Conservation (phyloP, 2,797 vertebrate species). For the Sebastes alutus region DNA sequence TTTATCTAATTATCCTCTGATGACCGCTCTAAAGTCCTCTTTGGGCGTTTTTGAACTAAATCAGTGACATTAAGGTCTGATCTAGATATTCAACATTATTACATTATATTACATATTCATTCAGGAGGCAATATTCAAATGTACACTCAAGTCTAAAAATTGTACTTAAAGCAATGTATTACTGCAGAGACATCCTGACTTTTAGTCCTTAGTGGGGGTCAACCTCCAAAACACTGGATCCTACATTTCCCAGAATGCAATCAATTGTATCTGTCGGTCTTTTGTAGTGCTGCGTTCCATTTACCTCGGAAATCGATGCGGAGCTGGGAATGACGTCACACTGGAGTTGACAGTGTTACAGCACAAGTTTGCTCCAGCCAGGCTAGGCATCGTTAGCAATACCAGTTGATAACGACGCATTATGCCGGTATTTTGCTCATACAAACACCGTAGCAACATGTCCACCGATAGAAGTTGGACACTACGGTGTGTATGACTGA, state of each 20-base stretch:
- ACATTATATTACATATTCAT: neutral
- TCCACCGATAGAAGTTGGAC: too few species aligned
- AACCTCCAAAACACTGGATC: neutral
- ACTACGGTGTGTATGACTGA: too few species aligned
- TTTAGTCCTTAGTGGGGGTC: neutral
- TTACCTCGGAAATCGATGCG: too few species aligned
- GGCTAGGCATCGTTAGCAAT: neutral
- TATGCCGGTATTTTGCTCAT: neutral
- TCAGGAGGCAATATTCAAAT: neutral
- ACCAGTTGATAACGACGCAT: neutral
- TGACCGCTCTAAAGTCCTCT: neutral
- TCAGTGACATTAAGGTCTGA: neutral
- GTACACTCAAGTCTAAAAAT: neutral
- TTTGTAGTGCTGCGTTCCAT: too few species aligned
- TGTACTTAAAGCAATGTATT: too few species aligned
- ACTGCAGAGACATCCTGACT: neutral
- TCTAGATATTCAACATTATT: neutral
- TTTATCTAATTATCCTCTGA: conserved; percentile 19
- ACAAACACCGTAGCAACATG: neutral
- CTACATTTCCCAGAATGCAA: neutral
- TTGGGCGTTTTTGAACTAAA: neutral
- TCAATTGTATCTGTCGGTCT: neutral
- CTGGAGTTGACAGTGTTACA: too few species aligned
- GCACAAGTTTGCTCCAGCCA: too few species aligned
- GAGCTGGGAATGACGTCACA: too few species aligned